phyloP scores from a whole-genome alignment of 2,888 invertebrate species.

The Caenorhabditis uteleia region DNA sequence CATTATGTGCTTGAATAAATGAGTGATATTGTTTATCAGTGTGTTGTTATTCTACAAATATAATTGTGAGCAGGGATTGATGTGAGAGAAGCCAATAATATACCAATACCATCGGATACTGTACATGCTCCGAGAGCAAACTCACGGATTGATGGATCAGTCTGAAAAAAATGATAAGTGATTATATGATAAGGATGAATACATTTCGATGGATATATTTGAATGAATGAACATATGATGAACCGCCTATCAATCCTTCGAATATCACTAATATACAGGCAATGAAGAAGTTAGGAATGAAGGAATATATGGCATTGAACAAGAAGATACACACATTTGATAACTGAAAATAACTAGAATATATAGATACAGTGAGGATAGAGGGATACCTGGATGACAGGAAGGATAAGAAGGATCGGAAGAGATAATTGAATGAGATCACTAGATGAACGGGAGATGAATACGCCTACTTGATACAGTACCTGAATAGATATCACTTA shows the following conservation, averaged over 20 bases:
- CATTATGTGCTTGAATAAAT: too few species aligned
- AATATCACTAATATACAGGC: not conserved
- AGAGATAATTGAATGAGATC: constrained; percentile 5
- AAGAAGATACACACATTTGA: not conserved
- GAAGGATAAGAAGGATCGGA: not conserved
- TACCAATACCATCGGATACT: constrained; percentile 1
- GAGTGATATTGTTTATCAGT: too few species aligned
- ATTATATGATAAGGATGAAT: too few species aligned
- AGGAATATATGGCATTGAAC: not conserved
- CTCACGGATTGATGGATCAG: not conserved
- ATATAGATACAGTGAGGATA: too few species aligned
- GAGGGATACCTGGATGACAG: too few species aligned
- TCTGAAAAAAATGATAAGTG: not conserved
- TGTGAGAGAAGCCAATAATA: constrained; percentile 1
- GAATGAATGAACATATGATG: constrained; percentile 3
- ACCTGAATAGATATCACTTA: too few species aligned
- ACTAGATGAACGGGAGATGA: constrained; percentile 9
- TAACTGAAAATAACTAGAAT: not conserved
- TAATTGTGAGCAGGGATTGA: constrained; percentile 4
- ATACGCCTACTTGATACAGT: constrained; percentile 22
- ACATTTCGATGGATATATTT: constrained; percentile 3
- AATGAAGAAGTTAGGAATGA: not conserved
- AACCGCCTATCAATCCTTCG: constrained; percentile 3
- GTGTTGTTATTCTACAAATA: not conserved
- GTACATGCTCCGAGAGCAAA: constrained; percentile 2